Base-by-base conservation (phyloP, 2,888 invertebrate genomes). In the Latrodectus hesperus region DNA sequence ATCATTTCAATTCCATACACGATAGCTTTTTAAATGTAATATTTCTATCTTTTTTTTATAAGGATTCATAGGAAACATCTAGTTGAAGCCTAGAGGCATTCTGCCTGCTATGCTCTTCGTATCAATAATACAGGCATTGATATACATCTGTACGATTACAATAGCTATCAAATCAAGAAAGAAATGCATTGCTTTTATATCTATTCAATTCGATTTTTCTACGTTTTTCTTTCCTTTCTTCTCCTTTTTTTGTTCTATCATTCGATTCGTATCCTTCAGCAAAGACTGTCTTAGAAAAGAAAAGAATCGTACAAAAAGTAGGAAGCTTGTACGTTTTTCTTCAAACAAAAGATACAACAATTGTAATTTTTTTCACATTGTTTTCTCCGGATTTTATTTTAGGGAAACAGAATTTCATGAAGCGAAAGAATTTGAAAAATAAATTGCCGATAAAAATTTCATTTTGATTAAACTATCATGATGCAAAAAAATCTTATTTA, bases 121-220 rank as follows among this genome's bases (percentile, higher is more conserved):
- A 83, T 83, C 87, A 88, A 88, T 88, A 88, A 83, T 82, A 77
- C 70, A 86, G 80, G 38, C 81, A 67, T 75, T 74, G 82, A 82
- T 88, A 79, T 88, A 83, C 87, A 82, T 82, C 78, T 88, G 82
- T 88, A 75, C 83, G 87, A 88, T 88, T 88, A 82, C 87, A 88
- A 88, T 81, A 68, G 83, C 82, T 83, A 83, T 83, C 87, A 82
- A 88, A 88, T 88, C 87, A 88, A 88, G 83, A 83, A 83, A 77
- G 87, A 83, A 88, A 87, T 81, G 81, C 76, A 81, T 81, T 77
- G 86, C 86, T 82, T 87, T 87, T 81, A 87, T 87, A 87, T 87
- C 81, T 81, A 87, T 75, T 81, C 81, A 77, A 87, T 87, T 87
- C 86, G 81, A 81, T 82, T 87, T 76, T 73, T 72, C n/a, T 78